Base-by-base conservation (phyloP, 2,797 vertebrate species). In the Enteromius trimaculatus region DNA sequence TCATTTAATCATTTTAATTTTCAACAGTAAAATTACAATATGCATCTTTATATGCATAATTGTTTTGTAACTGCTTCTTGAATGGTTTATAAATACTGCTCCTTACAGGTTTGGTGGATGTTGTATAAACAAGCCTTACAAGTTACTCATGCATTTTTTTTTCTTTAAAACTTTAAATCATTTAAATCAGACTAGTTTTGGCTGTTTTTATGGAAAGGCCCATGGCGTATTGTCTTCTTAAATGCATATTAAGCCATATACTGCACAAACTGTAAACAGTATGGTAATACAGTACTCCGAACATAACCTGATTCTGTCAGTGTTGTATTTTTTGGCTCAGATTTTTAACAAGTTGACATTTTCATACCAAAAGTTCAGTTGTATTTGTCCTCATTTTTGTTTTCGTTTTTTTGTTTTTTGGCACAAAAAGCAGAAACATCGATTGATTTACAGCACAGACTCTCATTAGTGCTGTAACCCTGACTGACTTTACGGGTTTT, bases 371-470 rank as follows among this genome's bases (percentile, higher is more conserved):
- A 49, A 51, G 70, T 72, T 51, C 23, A 71, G 16, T 7, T n/a
- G 19, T 14, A 37, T 23, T 14, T 47, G 23, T 71, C 14, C 23
- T 69, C 1, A 6, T 34, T 65, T 19, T 65, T 64, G 62, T 65
- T 34, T n/a, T n/a, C n/a, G n/a, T 2, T 14, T 65, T 34, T 0
- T 14, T 3, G 16, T 3, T 75, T 53, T 80, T 69, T 26, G 29
- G 64, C 34, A 42, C 37, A 55, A 13, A 13, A 5, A 55, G 31
- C 16, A 62, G 11, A 19, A 77, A 77, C 6, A 23, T 3, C 44
- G 60, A 42, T 68, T 51, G 1, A 37, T 51, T 14, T 31, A 17
- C 49, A 74, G 71, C 77, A 68, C 77, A 55, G 77, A 55, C 16
- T 55, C 47, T 80, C 1, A 1, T 70, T 70, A 58, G 23, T 70